A percentile compares a stretch with the other conserved stretches of the same genome.
Conservation (phyloP, 2,797 vertebrate species). For the Paramormyrops hopkinsi region DNA sequence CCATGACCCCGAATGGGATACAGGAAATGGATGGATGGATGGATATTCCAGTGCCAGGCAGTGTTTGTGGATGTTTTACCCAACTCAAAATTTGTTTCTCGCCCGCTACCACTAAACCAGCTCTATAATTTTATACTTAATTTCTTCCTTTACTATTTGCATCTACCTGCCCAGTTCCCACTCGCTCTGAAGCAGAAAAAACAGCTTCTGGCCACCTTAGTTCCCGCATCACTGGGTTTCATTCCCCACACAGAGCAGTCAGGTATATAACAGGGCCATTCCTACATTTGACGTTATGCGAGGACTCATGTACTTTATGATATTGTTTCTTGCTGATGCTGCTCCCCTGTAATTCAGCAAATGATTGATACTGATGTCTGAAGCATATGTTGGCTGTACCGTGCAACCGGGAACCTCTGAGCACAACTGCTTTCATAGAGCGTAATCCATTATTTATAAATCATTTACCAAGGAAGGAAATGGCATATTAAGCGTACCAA, state of each 20-base stretch:
- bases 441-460: slow-evolving; percentile 1
- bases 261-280: background rate
- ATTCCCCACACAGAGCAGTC: background rate
- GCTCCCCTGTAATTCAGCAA: background rate
- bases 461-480: background rate
- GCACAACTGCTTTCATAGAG: background rate
- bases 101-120: background rate
- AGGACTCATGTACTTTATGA: background rate
- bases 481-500: background rate
- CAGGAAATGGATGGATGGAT: background rate
- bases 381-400: background rate
- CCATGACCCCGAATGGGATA: background rate
- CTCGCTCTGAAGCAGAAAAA: background rate
- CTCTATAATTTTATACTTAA: background rate
- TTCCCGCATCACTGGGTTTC: background rate
- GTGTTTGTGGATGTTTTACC: background rate
- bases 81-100: background rate
- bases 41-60: background rate
- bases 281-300: background rate
- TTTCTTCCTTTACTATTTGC: background rate
- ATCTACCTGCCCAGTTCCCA: background rate
- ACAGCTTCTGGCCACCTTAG: background rate
- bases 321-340: background rate
- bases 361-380: background rate
- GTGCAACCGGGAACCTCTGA: background rate